Base-by-base conservation (phyloP, 2,797 vertebrate species). In the Gila robusta region DNA sequence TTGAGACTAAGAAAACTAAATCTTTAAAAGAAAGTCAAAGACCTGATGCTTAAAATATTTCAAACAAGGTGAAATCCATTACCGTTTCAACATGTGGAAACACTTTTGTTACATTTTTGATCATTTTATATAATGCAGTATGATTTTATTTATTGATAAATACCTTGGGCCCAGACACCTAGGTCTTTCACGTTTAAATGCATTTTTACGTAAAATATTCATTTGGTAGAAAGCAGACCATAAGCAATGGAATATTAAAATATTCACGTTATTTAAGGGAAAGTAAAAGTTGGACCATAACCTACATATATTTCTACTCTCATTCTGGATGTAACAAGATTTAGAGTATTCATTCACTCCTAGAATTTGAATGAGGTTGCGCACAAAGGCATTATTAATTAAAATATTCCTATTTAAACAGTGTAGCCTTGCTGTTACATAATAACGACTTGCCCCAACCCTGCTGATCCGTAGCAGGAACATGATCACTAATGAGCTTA, bases 401-500 rank as follows among this genome's bases (percentile, higher is more conserved):
- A 92, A 89, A 89, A 92, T 91, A 91, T 94, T 93, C 93, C 88
- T 88, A 79, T 92, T 93, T 91, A 93, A 91, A 88, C 89, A 85
- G 88, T 39, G 82, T 89, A 90, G 86, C 91, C 87, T 89, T 90
- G 92, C 93, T 89, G 89, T 91, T 87, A 87, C 89, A 82, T 91
- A 90, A 89, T 93, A 91, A 94, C 91, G 87, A 76, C 89, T 92
- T 90, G 90, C 72, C 85, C 90, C 76, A 89, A 93, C 89, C 92
- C 91, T 39, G 74, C 83, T 90, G 90, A 94, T 94, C 91, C 92
- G 90, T 90, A 87, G 79, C 59, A 88, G 78, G 89, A 90, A 79
- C 87, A 88, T 85, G 91, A 86, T 91, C 88, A 76, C 91, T 94
- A 95, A 95, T 95, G 93, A 94, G 94, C 91, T 93, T 92, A 93